Conservation (phyloP, 2,888 invertebrate species). For the Scaptomyza cyrtandrae region DNA sequence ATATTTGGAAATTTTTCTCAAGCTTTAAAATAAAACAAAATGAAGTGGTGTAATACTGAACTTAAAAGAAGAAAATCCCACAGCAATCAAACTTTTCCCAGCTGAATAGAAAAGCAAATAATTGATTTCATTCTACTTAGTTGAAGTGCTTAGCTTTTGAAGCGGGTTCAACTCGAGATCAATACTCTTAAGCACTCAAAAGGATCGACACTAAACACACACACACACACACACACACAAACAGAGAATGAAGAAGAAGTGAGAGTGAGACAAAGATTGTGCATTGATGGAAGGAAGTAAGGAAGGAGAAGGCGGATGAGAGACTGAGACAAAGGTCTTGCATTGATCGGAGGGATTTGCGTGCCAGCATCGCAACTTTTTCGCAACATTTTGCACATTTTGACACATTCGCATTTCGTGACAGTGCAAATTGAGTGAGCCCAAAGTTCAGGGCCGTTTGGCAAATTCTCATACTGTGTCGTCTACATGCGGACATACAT, state of each 20-base stretch:
- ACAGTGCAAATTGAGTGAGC: conserved; percentile 71
- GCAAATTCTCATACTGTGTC: conserved; percentile 31
- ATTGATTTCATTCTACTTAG: background rate
- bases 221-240: background rate
- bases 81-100: background rate
- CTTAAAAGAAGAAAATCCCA: background rate
- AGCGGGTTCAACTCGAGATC: conserved; percentile 6
- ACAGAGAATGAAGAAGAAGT: background rate
- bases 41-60: background rate
- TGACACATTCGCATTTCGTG: conserved; percentile 68
- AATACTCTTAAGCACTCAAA: conserved; percentile 3
- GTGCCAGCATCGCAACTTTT: conserved; percentile 30
- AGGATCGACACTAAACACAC: background rate
- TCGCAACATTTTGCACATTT: conserved; percentile 31
- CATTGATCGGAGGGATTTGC: conserved; percentile 50
- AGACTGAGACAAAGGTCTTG: conserved; percentile 50
- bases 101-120: background rate
- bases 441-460: conserved; percentile 70
- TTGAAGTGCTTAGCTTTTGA: background rate
- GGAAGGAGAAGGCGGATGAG: background rate
- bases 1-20: no score
- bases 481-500: conserved; percentile 14
- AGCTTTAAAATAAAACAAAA: background rate
- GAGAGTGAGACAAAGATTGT: conserved; percentile 49
- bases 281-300: conserved; percentile 39